phyloP scores from a whole-genome alignment of 2,888 invertebrate species.

The Geotrupes spiniger region DNA sequence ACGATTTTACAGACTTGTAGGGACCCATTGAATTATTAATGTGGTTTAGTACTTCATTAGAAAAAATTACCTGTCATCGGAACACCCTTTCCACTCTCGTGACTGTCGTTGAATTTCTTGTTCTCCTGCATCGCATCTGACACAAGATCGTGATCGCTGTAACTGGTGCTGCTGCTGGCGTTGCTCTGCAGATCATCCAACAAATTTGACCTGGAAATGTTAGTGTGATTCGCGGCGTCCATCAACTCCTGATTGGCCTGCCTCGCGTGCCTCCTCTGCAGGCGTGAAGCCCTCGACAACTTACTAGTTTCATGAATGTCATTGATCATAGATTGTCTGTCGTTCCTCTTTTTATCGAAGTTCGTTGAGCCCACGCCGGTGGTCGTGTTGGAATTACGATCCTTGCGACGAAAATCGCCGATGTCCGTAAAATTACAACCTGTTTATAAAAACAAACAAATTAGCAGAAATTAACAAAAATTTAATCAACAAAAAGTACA shows the following conservation, averaged over 20 bases:
- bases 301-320: conserved; percentile 29
- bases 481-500: no score
- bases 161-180: conserved; percentile 52
- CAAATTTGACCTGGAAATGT: conserved; percentile 45
- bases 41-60: no score
- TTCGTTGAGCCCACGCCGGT: conserved; percentile 7
- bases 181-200: conserved; percentile 51
- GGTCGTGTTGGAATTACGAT: conserved; percentile 29
- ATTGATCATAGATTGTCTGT: conserved; percentile 37
- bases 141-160: conserved; percentile 47
- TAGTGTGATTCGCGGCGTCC: conserved; percentile 41
- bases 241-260: conserved; percentile 45
- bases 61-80: conserved; percentile 22
- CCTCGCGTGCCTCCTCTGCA: conserved; percentile 46
- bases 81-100: conserved; percentile 46
- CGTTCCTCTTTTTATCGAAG: conserved; percentile 23
- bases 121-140: conserved; percentile 48
- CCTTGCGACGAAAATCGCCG: conserved; percentile 48
- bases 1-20: no score
- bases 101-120: conserved; percentile 49
- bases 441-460: no score
- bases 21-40: no score
- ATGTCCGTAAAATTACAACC: conserved; percentile 67
- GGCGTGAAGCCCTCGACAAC: conserved; percentile 44
- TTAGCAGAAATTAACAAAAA: no score